Conservation (phyloP, 2,113 vertebrate genomes). For the Varanus komodoensis region DNA sequence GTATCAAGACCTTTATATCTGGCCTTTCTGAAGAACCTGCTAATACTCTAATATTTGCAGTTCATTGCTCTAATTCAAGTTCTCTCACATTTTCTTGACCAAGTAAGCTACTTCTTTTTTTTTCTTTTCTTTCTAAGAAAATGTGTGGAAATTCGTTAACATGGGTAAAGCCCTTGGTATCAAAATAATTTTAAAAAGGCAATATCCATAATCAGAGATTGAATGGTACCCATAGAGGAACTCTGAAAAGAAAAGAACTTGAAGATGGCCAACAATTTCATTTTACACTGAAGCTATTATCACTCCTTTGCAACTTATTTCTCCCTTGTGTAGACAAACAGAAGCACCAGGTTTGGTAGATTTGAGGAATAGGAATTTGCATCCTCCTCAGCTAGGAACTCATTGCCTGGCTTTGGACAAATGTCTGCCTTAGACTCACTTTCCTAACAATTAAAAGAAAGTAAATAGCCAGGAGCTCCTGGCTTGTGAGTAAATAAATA, state of each 20-base stretch:
- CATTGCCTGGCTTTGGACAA: background rate
- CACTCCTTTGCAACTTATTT: background rate
- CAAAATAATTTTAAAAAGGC: background rate
- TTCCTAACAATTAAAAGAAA: background rate
- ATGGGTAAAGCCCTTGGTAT: background rate
- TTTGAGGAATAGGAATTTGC: background rate
- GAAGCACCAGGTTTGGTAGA: background rate
- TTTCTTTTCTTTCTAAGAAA: background rate
- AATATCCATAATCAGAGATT: background rate
- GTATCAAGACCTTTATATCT: constrained; percentile 56
- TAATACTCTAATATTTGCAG: constrained; percentile 28
- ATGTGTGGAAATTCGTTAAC: background rate
- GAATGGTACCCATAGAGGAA: background rate
- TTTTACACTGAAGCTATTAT: background rate
- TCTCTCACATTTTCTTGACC: constrained; percentile 12
- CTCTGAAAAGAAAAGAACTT: background rate
- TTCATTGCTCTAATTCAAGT: constrained; percentile 30
- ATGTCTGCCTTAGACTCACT: background rate
- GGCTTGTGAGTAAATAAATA: background rate
- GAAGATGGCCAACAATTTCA: background rate
- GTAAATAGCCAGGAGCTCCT: background rate
- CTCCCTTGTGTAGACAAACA: background rate
- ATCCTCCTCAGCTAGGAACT: background rate
- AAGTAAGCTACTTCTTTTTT: background rate
- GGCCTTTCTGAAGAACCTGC: constrained; percentile 35